Percentiles rank a stretch among this genome's conserved stretches.
These are phyloP conservation scores for Sebastes kiyomatsui DNA, from an alignment of 2,797 vertebrate genomes.

Conservation along the genomic window DNA sequence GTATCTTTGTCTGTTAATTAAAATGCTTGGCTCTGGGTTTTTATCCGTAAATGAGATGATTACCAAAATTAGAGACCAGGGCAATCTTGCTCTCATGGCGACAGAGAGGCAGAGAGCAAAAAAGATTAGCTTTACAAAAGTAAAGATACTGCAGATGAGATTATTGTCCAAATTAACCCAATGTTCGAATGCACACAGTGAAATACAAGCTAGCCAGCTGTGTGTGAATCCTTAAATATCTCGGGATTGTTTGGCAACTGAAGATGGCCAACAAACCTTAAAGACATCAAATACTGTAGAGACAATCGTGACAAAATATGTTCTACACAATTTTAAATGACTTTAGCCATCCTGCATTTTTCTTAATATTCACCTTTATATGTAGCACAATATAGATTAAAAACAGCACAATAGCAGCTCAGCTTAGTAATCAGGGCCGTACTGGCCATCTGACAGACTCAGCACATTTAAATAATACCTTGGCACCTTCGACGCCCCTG, in stretches of 20 bases:
- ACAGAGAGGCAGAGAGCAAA: neutral
- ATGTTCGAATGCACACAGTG: neutral
- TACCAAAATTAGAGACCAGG: slow-evolving; percentile 47
- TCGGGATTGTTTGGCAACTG: neutral
- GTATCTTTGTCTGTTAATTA: slow-evolving; percentile 58
- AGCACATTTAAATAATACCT: slow-evolving; percentile 34
- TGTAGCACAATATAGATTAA: neutral
- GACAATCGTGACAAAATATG: neutral
- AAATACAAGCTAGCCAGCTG: neutral
- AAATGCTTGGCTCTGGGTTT: slow-evolving; percentile 42
- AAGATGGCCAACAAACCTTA: neutral
- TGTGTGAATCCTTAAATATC: neutral
- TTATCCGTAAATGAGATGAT: slow-evolving; percentile 57
- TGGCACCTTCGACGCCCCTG: neutral
- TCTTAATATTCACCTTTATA: neutral
- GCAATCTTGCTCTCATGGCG: slow-evolving; percentile 14
- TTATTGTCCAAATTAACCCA: neutral
- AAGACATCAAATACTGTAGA: neutral
- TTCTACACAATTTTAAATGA: neutral
- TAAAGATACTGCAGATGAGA: neutral
- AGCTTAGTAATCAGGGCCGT: neutral
- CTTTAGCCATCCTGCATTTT: neutral
- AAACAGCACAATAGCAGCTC: slow-evolving; percentile 9
- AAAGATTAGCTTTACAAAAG: neutral
- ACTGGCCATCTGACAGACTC: slow-evolving; percentile 6